These are phyloP conservation scores for Callorhinus ursinus DNA, from an alignment of 2,113 vertebrate genomes.

Conservation along the genomic window DNA sequence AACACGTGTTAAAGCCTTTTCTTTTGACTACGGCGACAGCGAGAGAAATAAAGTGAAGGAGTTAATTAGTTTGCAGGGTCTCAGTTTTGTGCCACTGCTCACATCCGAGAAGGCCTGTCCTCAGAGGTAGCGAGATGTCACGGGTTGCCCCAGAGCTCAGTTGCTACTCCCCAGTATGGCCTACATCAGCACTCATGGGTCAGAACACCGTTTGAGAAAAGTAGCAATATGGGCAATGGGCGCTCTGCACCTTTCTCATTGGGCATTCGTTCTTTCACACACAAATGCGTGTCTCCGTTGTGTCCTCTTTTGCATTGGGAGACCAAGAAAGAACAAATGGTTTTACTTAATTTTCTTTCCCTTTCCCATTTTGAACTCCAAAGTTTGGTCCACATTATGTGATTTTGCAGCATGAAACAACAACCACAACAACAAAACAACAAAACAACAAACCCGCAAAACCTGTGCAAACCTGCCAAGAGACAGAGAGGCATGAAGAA, in stretches of 20 bases:
- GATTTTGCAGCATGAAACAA: not conserved
- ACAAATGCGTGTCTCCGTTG: not conserved
- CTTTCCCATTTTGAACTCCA: not conserved
- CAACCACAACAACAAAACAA: not conserved
- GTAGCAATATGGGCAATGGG: not conserved
- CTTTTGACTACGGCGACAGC: not conserved
- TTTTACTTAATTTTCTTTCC: not conserved
- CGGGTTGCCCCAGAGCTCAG: not conserved
- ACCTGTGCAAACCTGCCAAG: not conserved
- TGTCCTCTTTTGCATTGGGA: not conserved
- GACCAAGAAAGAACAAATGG: not conserved
- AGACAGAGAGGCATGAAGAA: not conserved
- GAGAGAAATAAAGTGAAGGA: not conserved
- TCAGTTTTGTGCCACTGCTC: not conserved
- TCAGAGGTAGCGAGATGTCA: not conserved
- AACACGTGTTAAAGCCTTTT: not conserved
- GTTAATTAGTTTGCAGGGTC: not conserved
- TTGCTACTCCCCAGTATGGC: not conserved
- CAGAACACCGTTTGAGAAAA: conserved; percentile 23
- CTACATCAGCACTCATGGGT: not conserved
- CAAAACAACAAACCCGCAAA: not conserved
- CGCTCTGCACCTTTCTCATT: no score
- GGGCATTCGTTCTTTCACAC: not conserved
- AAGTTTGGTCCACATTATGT: not conserved
- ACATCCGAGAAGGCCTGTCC: not conserved